Conservation (phyloP, 2,113 vertebrate genomes). For the Melanotaenia duboulayi region DNA sequence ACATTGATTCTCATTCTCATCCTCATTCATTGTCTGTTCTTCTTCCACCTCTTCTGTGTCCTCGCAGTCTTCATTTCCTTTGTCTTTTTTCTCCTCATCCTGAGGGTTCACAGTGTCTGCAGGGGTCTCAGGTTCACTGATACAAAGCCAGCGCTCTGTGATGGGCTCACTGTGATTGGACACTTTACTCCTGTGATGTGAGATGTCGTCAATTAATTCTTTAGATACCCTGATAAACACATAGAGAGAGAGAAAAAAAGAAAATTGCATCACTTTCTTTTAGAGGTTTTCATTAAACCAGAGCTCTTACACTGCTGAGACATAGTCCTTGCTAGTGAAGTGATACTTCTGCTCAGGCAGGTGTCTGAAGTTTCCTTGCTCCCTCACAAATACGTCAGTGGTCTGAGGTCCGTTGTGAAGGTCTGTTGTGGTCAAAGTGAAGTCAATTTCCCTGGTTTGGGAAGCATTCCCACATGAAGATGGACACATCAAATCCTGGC, state of each 20-base stretch:
- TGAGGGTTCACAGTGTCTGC: conserved; percentile 1
- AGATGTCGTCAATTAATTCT: conserved; percentile 4
- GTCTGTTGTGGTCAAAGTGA: background rate
- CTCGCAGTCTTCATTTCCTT: background rate
- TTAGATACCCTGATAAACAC: conserved; percentile 4
- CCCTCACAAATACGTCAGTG: background rate
- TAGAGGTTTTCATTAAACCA: background rate
- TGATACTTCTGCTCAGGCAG: conserved; percentile 25
- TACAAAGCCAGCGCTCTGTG: background rate
- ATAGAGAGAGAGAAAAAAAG: background rate
- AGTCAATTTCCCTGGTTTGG: conserved; percentile 29
- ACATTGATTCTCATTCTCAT: conserved; percentile 1
- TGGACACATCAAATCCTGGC: conserved; percentile 22
- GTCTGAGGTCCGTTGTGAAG: conserved; percentile 14
- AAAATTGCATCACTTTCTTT: background rate
- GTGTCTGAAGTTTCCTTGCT: conserved; percentile 9
- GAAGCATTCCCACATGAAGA: conserved; percentile 5
- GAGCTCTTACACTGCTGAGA: too few species aligned
- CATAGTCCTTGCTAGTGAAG: background rate
- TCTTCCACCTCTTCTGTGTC: background rate
- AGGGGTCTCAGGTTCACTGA: conserved; percentile 4
- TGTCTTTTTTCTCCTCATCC: conserved; percentile 1
- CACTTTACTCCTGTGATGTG: background rate
- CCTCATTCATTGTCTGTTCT: background rate
- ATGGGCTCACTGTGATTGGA: conserved; percentile 19